A percentile compares a stretch with the other conserved stretches of the same genome.
Conservation (phyloP, 1,140 invertebrate species). For the Oedothorax gibbosus region DNA sequence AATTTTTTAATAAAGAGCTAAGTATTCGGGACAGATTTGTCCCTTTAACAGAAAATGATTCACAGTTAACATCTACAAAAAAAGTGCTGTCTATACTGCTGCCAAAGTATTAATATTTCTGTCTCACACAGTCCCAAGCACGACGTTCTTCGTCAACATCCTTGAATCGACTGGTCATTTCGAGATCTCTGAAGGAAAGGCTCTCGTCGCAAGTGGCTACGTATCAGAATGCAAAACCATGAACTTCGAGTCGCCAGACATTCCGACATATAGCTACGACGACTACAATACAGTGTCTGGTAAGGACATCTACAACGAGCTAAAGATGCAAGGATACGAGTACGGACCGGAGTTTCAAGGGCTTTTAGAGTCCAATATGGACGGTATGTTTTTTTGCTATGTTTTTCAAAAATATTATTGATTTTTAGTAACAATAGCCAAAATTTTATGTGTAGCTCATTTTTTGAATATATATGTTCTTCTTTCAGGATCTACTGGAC, state of each 20-base stretch:
- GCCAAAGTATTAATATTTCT: no score
- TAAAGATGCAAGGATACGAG: slow-evolving; percentile 73
- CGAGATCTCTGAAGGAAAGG: slow-evolving; percentile 32
- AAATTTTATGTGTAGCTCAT: background rate
- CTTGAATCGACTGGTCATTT: slow-evolving; percentile 1
- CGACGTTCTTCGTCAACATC: slow-evolving; percentile 1
- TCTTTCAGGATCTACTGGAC: slow-evolving; percentile 18
- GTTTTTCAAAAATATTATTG: background rate
- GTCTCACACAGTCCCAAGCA: no score
- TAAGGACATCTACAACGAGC: slow-evolving; percentile 72
- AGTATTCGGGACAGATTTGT: no score
- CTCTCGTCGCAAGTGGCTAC: slow-evolving; percentile 17
- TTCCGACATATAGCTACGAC: background rate
- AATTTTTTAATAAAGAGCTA: no score
- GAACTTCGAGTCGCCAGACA: background rate
- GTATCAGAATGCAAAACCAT: background rate
- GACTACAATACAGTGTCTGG: background rate
- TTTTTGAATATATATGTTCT: background rate
- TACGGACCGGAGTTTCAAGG: slow-evolving; percentile 72
- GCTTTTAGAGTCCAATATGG: slow-evolving; percentile 62
- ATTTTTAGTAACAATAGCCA: background rate
- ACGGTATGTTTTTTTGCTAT: slow-evolving; percentile 24
- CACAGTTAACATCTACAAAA: no score
- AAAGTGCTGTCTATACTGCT: no score
- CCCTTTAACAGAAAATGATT: no score